phyloP scores from a whole-genome alignment of 2,888 invertebrate species.

The Pyrrhosoma nymphula region DNA sequence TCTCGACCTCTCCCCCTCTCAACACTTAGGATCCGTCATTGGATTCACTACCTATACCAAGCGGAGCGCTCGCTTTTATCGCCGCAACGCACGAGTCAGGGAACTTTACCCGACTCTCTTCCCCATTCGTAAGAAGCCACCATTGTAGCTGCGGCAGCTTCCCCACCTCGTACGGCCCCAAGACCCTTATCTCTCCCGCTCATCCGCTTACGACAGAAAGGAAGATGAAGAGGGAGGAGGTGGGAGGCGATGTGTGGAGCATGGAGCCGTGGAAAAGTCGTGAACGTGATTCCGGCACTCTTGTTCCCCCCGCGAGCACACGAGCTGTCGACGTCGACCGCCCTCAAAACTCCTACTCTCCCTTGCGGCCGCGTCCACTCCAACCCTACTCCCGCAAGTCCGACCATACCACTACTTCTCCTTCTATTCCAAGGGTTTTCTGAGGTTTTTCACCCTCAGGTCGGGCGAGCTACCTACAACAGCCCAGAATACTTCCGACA shows the following conservation, averaged over 20 bases:
- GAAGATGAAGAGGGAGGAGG: not conserved
- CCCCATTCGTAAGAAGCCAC: not conserved
- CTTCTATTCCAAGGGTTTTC: not conserved
- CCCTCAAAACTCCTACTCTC: not conserved
- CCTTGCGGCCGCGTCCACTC: not conserved
- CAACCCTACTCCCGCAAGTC: not conserved
- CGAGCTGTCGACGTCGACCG: not conserved
- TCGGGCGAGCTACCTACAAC: not conserved
- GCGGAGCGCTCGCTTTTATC: not conserved
- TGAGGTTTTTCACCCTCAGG: not conserved
- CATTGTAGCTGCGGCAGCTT: no score
- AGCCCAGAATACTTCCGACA: not conserved
- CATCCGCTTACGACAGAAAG: slow-evolving; percentile 31
- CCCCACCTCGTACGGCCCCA: not conserved
- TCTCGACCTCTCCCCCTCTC: not conserved
- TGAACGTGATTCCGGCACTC: slow-evolving; percentile 39
- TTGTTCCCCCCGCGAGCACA: not conserved
- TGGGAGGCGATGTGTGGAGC: not conserved
- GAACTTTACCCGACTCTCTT: not conserved
- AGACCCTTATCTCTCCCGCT: not conserved
- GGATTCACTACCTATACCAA: not conserved
- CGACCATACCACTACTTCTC: not conserved
- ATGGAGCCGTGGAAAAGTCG: not conserved
- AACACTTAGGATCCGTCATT: not conserved
- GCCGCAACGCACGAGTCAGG: not conserved